Evolutionary conservation across 30 jellyfish, hydroid and myxozoan species (phyloP).

Genomic region (Cassiopea xamachana): DNA sequence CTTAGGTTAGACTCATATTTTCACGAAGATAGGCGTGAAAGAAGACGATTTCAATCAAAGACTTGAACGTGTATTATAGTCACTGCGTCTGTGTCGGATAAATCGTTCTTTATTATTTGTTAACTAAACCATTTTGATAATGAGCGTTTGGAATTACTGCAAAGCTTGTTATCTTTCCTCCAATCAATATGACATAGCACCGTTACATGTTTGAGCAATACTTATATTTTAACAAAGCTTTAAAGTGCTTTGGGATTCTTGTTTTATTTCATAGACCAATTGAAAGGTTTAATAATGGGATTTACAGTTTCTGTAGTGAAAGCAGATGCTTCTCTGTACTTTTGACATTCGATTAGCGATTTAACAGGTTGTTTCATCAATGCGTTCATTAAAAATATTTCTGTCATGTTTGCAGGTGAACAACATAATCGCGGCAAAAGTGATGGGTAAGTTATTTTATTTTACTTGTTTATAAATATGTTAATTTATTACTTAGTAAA

Average conservation of each 20-base stretch:
- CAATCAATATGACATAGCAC: not conserved
- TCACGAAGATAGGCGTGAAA: not conserved
- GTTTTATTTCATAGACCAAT: slow-evolving; percentile 6
- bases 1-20: not conserved
- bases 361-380: not conserved
- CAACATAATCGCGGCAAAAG: slow-evolving; percentile 5
- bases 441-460: slow-evolving; percentile 18
- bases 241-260: not conserved
- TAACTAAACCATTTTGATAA: not conserved
- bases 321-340: slow-evolving; percentile 23
- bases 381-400: not conserved
- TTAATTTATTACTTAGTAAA: no score
- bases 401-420: slow-evolving; percentile 33
- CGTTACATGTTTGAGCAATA: not conserved
- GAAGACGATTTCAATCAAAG: not conserved
- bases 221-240: not conserved
- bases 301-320: slow-evolving; percentile 3
- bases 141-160: not conserved
- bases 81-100: not conserved
- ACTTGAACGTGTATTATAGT: not conserved
- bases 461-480: not conserved
- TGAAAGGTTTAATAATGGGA: slow-evolving; percentile 19
- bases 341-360: slow-evolving; percentile 9
- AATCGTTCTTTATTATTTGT: not conserved
- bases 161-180: not conserved